Evolutionary conservation across 2,888 invertebrate genomes (phyloP).

Genomic region (Atherix ibis): DNA sequence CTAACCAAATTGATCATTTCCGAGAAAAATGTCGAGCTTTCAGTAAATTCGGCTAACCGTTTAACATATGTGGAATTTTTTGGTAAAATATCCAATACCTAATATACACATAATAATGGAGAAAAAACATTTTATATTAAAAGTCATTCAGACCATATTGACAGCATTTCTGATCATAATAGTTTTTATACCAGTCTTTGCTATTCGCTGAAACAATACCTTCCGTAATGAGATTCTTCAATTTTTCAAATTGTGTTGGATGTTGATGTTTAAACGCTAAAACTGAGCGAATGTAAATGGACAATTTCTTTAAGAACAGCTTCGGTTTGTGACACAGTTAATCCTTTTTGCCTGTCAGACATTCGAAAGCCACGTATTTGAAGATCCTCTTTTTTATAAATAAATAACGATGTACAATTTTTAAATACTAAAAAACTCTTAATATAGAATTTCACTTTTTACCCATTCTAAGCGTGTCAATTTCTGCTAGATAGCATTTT

Average conservation of each 20-base stretch:
- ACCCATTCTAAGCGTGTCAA: slow-evolving; percentile 39
- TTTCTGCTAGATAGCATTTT: slow-evolving; percentile 42
- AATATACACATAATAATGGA: slow-evolving; percentile 19
- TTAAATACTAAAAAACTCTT: not conserved
- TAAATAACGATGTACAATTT: not conserved
- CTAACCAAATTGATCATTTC: slow-evolving; percentile 49
- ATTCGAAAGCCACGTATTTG: slow-evolving; percentile 42
- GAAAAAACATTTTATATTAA: not conserved
- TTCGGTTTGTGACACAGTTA: slow-evolving; percentile 43
- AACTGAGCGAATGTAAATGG: slow-evolving; percentile 46
- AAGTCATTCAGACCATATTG: slow-evolving; percentile 1
- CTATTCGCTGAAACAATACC: slow-evolving; percentile 49
- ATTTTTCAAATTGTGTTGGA: slow-evolving; percentile 39
- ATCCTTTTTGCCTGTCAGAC: slow-evolving; percentile 45
- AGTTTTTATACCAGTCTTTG: slow-evolving; percentile 50
- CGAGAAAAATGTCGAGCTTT: slow-evolving; percentile 46
- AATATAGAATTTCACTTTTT: slow-evolving; percentile 5
- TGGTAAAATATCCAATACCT: slow-evolving; percentile 25
- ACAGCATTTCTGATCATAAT: no score
- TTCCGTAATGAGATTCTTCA: slow-evolving; percentile 30
- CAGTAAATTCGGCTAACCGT: slow-evolving; percentile 44
- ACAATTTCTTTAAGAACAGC: slow-evolving; percentile 44
- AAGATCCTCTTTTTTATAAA: slow-evolving; percentile 37
- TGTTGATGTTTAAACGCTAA: slow-evolving; percentile 44
- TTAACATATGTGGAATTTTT: slow-evolving; percentile 36